Evolutionary conservation across 2,797 vertebrate species (phyloP).

Genomic region (Serranus cabrilla): DNA sequence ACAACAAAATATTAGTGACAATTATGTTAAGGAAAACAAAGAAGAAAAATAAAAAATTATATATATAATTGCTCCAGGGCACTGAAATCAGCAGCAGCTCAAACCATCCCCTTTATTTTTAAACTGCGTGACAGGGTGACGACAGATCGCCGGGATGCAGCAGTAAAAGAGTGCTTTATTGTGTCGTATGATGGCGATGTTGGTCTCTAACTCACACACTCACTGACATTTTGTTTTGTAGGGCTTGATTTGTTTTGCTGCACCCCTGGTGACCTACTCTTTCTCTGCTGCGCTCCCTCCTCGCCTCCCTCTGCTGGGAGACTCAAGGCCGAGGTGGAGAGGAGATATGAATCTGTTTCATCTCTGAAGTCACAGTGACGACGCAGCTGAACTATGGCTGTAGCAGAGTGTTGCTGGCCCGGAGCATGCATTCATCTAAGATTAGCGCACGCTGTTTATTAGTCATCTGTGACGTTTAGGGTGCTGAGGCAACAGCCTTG

Average conservation of each 20-base stretch:
- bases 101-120: conserved; percentile 77
- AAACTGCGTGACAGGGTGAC: conserved; percentile 77
- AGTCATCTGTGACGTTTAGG: conserved; percentile 23
- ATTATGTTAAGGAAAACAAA: conserved; percentile 43
- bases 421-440: conserved; percentile 37
- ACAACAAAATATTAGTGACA: conserved; percentile 62
- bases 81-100: conserved; percentile 69
- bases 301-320: conserved; percentile 14
- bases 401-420: conserved; percentile 41
- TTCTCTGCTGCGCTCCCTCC: not conserved
- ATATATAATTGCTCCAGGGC: conserved; percentile 56
- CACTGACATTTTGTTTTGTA: conserved; percentile 58
- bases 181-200: conserved; percentile 20
- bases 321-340: conserved; percentile 65
- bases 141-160: conserved; percentile 47
- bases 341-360: conserved; percentile 61
- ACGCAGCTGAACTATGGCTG: conserved; percentile 49
- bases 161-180: conserved; percentile 44
- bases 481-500: not conserved
- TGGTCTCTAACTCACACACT: conserved; percentile 45
- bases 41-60: conserved; percentile 54
- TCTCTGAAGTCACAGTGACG: conserved; percentile 77
- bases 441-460: conserved; percentile 18
- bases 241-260: conserved; percentile 68
- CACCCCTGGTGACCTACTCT: conserved; percentile 29